Percentiles rank a stretch among this genome's conserved stretches.
phyloP scores from a whole-genome alignment of 2,797 vertebrate species.

The Tangara arthus region DNA sequence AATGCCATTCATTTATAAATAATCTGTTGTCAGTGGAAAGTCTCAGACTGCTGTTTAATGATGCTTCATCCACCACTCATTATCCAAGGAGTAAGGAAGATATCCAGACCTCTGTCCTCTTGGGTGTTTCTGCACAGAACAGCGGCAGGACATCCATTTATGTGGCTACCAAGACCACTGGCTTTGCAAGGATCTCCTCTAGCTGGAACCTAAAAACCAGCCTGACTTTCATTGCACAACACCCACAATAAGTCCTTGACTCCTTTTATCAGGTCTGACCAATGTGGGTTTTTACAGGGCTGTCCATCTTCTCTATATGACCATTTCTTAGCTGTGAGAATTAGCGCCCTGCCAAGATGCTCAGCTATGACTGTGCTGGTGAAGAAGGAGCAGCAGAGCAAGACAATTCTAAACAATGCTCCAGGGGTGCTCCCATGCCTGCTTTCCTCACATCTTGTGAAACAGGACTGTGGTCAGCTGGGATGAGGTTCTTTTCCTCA shows the following conservation, averaged over 20 bases:
- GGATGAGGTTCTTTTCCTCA: not conserved
- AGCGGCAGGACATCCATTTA: not conserved
- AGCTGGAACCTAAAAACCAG: not conserved
- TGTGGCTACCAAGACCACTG: fast-evolving
- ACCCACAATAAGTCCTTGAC: fast-evolving
- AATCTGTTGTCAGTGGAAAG: not conserved
- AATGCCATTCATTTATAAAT: not conserved
- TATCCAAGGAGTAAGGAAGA: not conserved
- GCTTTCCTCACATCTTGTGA: fast-evolving
- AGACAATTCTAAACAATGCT: not conserved
- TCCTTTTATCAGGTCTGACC: not conserved
- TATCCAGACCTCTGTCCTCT: not conserved
- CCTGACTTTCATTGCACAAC: not conserved
- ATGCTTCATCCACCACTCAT: not conserved
- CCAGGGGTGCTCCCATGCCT: not conserved
- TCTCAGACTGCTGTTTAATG: not conserved
- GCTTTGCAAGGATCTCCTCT: not conserved
- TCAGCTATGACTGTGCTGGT: not conserved
- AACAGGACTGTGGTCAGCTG: fast-evolving
- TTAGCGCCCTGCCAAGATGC: not conserved
- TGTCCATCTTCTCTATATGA: not conserved
- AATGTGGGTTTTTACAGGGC: not conserved
- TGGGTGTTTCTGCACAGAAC: not conserved
- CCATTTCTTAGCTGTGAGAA: not conserved
- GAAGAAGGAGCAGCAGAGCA: not conserved